These are phyloP conservation scores for Tachuris rubrigastra DNA, from an alignment of 2,113 vertebrate genomes.

Conservation along the genomic window DNA sequence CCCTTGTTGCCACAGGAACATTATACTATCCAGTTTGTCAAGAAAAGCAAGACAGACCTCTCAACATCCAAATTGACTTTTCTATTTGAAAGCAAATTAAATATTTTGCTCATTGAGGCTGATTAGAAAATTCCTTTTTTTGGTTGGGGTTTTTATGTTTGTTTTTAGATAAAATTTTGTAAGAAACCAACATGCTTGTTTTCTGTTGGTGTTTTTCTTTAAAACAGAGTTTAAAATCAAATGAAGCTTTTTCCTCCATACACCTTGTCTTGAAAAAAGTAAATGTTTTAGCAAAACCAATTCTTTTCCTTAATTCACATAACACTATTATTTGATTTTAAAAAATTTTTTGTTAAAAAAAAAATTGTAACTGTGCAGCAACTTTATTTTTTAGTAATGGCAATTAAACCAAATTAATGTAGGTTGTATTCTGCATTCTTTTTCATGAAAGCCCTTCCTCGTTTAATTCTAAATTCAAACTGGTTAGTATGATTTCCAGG, in stretches of 20 bases:
- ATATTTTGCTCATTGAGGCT: neutral
- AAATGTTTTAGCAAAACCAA: neutral
- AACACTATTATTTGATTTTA: neutral
- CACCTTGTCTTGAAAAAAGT: neutral
- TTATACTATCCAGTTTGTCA: constrained; percentile 29
- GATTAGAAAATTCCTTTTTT: neutral
- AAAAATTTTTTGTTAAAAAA: neutral
- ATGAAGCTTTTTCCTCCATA: neutral
- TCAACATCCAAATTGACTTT: neutral
- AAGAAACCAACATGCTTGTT: neutral
- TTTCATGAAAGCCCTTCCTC: neutral
- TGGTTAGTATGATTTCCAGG: constrained; percentile 51
- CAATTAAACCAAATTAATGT: neutral
- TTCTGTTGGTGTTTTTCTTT: rapidly evolving
- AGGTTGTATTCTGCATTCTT: neutral
- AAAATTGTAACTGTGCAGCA: neutral
- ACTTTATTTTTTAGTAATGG: neutral
- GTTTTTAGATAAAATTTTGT: neutral
- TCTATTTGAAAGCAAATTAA: neutral
- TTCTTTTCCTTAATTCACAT: neutral
- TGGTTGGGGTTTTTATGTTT: too few species aligned
- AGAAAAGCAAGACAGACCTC: neutral
- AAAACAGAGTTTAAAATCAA: neutral
- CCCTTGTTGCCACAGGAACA: neutral
- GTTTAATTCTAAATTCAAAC: constrained; percentile 32